These are phyloP conservation scores for Nymphicus hollandicus DNA, from an alignment of 2,113 vertebrate species.

Conservation along the genomic window DNA sequence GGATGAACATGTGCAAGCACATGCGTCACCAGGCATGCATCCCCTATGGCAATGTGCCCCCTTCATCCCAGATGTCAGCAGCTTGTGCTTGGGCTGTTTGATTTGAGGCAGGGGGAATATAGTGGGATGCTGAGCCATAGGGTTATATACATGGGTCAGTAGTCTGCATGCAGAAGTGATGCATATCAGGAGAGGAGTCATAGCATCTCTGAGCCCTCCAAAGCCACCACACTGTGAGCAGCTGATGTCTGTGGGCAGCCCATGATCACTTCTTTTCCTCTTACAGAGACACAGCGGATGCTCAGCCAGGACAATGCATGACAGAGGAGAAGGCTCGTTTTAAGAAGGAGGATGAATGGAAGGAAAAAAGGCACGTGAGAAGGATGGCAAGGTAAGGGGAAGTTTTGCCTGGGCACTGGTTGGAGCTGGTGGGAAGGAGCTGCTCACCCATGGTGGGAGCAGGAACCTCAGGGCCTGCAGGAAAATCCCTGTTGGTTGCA, in stretches of 20 bases:
- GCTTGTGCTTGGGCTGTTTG: background rate
- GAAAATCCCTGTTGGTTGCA: fast-evolving
- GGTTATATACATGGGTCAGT: background rate
- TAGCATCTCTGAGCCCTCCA: background rate
- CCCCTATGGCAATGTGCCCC: background rate
- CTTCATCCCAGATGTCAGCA: background rate
- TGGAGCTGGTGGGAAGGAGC: background rate
- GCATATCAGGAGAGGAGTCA: fast-evolving
- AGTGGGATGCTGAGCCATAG: background rate
- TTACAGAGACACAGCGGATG: background rate
- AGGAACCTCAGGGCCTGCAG: background rate
- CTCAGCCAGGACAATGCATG: background rate
- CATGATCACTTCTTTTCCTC: background rate
- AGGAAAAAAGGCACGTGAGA: background rate
- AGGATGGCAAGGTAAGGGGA: constrained; percentile 43
- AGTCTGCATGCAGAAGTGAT: fast-evolving
- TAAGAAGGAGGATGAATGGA: constrained; percentile 27
- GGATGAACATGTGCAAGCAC: background rate
- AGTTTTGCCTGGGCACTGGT: background rate
- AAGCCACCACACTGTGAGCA: background rate
- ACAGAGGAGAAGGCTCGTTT: background rate
- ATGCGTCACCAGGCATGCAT: fast-evolving
- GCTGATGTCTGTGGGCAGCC: background rate
- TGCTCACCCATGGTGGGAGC: background rate
- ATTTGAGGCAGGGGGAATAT: background rate